Conservation (phyloP, 30 jellyfish, hydroid and myxozoan species). For the Hydra vulgaris region DNA sequence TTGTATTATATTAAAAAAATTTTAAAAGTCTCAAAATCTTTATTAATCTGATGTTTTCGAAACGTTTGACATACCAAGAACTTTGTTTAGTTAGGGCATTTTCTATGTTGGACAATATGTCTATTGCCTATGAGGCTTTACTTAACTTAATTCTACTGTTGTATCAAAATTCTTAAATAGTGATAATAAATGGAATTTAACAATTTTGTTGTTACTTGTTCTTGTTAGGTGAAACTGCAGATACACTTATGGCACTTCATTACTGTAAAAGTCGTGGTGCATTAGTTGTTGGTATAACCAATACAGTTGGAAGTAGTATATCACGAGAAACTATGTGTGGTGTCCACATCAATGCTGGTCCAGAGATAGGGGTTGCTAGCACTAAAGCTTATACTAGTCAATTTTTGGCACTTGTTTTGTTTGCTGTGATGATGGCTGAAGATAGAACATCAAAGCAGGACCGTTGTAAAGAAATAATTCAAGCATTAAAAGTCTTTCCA, state of each 20-base stretch:
- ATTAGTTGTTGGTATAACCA: conserved; percentile 84
- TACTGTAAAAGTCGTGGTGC: conserved; percentile 94
- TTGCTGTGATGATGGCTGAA: conserved; percentile 96
- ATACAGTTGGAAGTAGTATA: conserved; percentile 91
- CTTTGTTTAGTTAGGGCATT: too few relatives aligned
- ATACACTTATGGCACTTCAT: conserved; percentile 80
- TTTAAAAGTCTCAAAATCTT: too few relatives aligned
- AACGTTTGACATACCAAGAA: conserved; percentile 21
- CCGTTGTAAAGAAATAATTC: conserved; percentile 59
- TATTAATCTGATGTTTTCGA: too few relatives aligned
- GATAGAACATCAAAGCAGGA: conserved; percentile 81
- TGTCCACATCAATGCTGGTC: conserved; percentile 98
- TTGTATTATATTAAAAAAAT: too few relatives aligned
- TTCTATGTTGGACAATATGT: too few relatives aligned
- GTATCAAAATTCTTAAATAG: too few relatives aligned
- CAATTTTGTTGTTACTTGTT: too few relatives aligned
- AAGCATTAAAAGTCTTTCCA: conserved; percentile 72
- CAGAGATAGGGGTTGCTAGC: conserved; percentile 99
- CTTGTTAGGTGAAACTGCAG: conserved; percentile 99
- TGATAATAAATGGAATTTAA: too few relatives aligned
- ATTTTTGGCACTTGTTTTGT: conserved; percentile 71
- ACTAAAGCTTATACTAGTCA: conserved; percentile 99
- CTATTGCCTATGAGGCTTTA: too few relatives aligned
- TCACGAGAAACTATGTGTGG: conserved; percentile 98
- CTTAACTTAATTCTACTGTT: too few relatives aligned